Conservation (phyloP, 2,797 vertebrate genomes). For the Melanotaenia parkinsoni region DNA sequence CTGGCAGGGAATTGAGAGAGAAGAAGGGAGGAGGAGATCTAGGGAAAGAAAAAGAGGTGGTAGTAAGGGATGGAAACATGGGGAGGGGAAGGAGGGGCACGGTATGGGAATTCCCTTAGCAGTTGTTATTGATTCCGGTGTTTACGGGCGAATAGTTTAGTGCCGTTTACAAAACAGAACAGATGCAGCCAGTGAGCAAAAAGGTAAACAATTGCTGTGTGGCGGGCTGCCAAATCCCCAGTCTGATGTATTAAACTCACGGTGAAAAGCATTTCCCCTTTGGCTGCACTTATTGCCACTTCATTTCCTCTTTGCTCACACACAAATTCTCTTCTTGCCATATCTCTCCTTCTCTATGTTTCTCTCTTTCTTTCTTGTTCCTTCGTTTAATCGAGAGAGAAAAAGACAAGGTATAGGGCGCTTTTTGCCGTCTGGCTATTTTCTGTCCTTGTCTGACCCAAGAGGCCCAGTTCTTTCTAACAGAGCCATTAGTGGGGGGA, state of each 20-base stretch:
- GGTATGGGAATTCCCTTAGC: conserved; percentile 91
- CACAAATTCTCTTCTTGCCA: conserved; percentile 64
- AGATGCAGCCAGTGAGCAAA: conserved; percentile 99
- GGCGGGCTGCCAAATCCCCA: conserved; percentile 95
- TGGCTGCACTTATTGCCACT: conserved; percentile 98
- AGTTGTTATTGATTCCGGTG: conserved; percentile 98
- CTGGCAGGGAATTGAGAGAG: conserved; percentile 77
- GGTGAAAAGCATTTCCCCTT: conserved; percentile 98
- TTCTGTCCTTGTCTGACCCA: conserved; percentile 91
- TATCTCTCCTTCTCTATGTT: conserved; percentile 51
- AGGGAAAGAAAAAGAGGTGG: conserved; percentile 68
- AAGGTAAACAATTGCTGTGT: conserved; percentile 99
- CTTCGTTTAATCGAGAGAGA: conserved; percentile 60
- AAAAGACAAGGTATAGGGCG: conserved; percentile 38
- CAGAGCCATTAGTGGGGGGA: conserved; percentile 95
- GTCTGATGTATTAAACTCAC: conserved; percentile 96
- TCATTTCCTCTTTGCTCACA: conserved; percentile 90
- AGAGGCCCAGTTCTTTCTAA: conserved; percentile 91
- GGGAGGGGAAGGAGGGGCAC: conserved; percentile 77
- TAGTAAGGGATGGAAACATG: conserved; percentile 73
- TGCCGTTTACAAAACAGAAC: conserved; percentile 98
- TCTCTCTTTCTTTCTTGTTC: conserved; percentile 59
- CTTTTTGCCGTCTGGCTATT: conserved; percentile 74
- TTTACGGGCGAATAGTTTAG: conserved; percentile 96
- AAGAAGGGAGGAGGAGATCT: conserved; percentile 60